Evolutionary conservation across 2,113 vertebrate genomes (phyloP).

Genomic region (Halichoeres trimaculatus): DNA sequence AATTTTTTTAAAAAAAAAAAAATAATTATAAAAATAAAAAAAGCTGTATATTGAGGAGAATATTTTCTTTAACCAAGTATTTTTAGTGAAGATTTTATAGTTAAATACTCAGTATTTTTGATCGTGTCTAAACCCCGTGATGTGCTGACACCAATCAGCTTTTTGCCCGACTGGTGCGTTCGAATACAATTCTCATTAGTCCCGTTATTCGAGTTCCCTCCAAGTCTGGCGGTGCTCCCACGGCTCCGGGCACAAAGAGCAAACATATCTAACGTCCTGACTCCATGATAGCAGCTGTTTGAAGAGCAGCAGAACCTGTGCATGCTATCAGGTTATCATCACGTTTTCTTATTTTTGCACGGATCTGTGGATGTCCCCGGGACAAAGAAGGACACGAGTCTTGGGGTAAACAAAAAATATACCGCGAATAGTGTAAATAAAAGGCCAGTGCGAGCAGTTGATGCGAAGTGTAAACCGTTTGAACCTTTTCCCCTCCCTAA

Average conservation of each 20-base stretch:
- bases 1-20: too few species aligned
- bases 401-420: background rate
- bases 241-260: background rate
- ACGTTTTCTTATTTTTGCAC: background rate
- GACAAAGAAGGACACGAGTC: background rate
- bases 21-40: background rate
- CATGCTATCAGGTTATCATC: slow-evolving; percentile 7
- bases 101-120: background rate
- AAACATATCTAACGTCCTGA: slow-evolving; percentile 5
- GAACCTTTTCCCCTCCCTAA: slow-evolving; percentile 31
- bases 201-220: fast-evolving
- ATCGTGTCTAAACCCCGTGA: slow-evolving; percentile 29
- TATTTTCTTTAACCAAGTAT: background rate
- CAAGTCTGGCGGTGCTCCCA: fast-evolving
- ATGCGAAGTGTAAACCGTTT: slow-evolving; percentile 18
- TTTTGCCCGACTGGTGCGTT: slow-evolving; percentile 55
- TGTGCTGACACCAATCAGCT: slow-evolving; percentile 62
- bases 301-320: background rate
- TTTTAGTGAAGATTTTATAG: background rate
- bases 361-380: background rate
- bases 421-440: background rate
- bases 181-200: background rate
- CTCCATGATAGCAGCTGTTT: slow-evolving; percentile 37
- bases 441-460: background rate
- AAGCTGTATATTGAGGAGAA: too few species aligned